Evolutionary conservation across 2,888 invertebrate genomes (phyloP).

Genomic region (Cephus spinipes): DNA sequence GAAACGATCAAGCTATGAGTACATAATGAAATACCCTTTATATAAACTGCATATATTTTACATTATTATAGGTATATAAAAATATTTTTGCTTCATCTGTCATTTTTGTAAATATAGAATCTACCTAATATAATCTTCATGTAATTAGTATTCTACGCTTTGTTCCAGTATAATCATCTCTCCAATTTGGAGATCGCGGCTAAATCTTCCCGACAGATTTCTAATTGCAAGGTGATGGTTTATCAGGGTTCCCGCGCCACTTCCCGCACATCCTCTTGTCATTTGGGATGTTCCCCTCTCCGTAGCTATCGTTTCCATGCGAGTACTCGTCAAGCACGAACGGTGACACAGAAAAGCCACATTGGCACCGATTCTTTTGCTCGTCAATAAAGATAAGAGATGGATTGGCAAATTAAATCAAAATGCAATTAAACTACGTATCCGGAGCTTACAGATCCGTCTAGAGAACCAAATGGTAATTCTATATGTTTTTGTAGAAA

Average conservation of each 20-base stretch:
- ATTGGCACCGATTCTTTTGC: not conserved
- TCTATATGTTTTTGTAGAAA: not conserved
- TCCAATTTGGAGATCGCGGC: not conserved
- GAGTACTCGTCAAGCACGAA: slow-evolving; percentile 1
- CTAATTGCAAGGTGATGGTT: slow-evolving; percentile 28
- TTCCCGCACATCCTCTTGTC: slow-evolving; percentile 62
- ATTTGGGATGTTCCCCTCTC: slow-evolving; percentile 49
- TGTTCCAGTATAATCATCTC: not conserved
- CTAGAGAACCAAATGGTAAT: not conserved
- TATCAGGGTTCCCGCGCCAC: slow-evolving; percentile 60
- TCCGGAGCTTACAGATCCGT: not conserved
- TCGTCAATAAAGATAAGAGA: not conserved
- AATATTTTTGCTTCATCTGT: not conserved
- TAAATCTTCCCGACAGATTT: slow-evolving; percentile 2
- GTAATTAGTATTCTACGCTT: not conserved
- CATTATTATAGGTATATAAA: not conserved
- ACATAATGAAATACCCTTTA: not conserved
- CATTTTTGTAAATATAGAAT: not conserved
- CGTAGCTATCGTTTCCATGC: slow-evolving; percentile 9
- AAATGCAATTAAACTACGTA: not conserved
- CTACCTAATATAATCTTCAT: not conserved
- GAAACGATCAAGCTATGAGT: not conserved
- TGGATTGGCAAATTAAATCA: not conserved
- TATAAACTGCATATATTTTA: not conserved
- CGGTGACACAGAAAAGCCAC: slow-evolving; percentile 3